Conservation (phyloP, 2,113 vertebrate genomes). For the Triplophysa tibetana region DNA sequence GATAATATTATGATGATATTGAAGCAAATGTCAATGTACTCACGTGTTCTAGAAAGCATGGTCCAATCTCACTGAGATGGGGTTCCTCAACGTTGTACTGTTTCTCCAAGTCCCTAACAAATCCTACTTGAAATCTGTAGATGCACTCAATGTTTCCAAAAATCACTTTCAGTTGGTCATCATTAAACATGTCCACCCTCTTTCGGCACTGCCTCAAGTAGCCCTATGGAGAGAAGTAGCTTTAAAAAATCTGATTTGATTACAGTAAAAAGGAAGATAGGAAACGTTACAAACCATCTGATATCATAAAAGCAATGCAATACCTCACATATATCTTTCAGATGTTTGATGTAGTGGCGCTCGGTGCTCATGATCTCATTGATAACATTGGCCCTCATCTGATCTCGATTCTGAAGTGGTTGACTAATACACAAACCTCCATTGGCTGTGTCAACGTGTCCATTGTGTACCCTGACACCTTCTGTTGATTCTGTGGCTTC, state of each 20-base stretch:
- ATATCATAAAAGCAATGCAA: not conserved
- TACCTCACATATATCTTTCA: conserved; percentile 90
- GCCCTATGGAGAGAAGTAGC: conserved; percentile 67
- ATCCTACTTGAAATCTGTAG: conserved; percentile 88
- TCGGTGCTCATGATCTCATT: conserved; percentile 93
- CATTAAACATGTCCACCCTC: conserved; percentile 88
- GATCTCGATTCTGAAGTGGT: conserved; percentile 85
- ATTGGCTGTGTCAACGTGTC: conserved; percentile 81
- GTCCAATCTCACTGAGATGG: conserved; percentile 87
- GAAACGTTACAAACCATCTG: too few relatives aligned
- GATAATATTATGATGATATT: not conserved
- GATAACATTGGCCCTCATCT: conserved; percentile 92
- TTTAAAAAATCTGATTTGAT: too few relatives aligned
- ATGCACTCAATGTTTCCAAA: conserved; percentile 91
- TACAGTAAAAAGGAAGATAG: too few relatives aligned
- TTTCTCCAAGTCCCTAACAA: conserved; percentile 86
- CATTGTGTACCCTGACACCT: conserved; percentile 83
- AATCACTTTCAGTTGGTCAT: conserved; percentile 85
- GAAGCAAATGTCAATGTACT: conserved; percentile 49
- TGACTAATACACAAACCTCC: conserved; percentile 85
- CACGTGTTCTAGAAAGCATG: conserved; percentile 88
- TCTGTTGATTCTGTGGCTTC: conserved; percentile 74
- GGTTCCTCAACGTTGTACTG: conserved; percentile 90
- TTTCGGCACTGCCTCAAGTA: conserved; percentile 88
- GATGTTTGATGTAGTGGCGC: conserved; percentile 89